Evolutionary conservation across 2,113 vertebrate genomes (phyloP).

Genomic region (Gavia stellata): DNA sequence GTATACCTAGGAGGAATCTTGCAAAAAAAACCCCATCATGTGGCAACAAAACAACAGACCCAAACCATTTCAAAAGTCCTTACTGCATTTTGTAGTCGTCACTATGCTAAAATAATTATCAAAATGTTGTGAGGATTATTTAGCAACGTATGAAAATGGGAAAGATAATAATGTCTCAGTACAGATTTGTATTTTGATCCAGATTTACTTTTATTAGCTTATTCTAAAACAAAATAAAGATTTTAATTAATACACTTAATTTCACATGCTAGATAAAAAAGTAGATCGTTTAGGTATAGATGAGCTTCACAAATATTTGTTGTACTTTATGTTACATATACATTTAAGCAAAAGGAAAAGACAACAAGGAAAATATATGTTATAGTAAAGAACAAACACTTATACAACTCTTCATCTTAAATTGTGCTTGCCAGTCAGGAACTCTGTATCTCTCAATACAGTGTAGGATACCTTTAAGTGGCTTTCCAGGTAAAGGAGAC

Average conservation of each 20-base stretch:
- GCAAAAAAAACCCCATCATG: neutral
- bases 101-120: neutral
- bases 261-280: neutral
- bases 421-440: neutral
- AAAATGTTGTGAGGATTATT: neutral
- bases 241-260: neutral
- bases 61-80: neutral
- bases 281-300: neutral
- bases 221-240: neutral
- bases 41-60: neutral
- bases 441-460: neutral
- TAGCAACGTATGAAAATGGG: neutral
- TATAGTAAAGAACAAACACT: neutral
- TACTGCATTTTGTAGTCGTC: neutral
- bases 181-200: neutral
- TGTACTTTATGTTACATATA: neutral
- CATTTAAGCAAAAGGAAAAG: neutral
- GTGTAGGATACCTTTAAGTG: neutral
- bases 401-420: neutral
- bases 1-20: neutral
- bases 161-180: neutral
- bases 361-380: neutral
- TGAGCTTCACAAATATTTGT: neutral
- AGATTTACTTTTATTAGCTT: neutral
- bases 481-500: neutral